phyloP scores from a whole-genome alignment of 37 sponge, comb jelly and placozoan genomes.

The Agelas oroides region DNA sequence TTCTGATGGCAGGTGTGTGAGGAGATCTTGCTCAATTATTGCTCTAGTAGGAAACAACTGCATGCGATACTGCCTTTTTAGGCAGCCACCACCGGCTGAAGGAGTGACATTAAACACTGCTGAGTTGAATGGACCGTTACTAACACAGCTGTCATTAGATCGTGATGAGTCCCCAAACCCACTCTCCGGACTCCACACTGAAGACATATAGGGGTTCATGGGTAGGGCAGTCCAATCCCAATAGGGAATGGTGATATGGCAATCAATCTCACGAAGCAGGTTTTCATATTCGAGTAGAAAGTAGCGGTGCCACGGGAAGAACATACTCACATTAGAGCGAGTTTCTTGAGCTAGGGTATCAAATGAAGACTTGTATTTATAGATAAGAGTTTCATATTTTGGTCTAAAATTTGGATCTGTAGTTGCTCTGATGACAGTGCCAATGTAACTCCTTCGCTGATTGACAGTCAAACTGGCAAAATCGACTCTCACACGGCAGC shows the following conservation, averaged over 20 bases:
- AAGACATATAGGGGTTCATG: slow-evolving; percentile 39
- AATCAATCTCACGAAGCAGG: slow-evolving; percentile 57
- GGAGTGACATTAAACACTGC: slow-evolving; percentile 24
- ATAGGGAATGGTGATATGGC: slow-evolving; percentile 66
- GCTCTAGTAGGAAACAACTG: slow-evolving; percentile 51
- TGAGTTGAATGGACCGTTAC: slow-evolving; percentile 44
- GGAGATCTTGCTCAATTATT: slow-evolving; percentile 50
- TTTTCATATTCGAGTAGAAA: slow-evolving; percentile 74
- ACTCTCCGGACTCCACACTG: slow-evolving; percentile 30
- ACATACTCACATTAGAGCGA: slow-evolving; percentile 43
- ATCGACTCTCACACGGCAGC: slow-evolving; percentile 52
- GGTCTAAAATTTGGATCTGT: slow-evolving; percentile 55
- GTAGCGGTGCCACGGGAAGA: slow-evolving; percentile 63
- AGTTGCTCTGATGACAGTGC: slow-evolving; percentile 43
- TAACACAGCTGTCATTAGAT: slow-evolving; percentile 44
- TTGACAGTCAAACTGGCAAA: slow-evolving; percentile 17
- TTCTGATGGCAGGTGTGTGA: slow-evolving; percentile 19
- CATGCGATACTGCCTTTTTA: slow-evolving; percentile 44
- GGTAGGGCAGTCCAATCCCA: slow-evolving; percentile 73
- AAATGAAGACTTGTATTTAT: slow-evolving; percentile 30
- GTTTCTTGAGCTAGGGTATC: slow-evolving; percentile 37
- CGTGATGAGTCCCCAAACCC: slow-evolving; percentile 66
- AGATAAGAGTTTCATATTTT: slow-evolving; percentile 49
- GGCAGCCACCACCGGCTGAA: slow-evolving; percentile 64
- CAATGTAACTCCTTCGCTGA: slow-evolving; percentile 50